Conservation (phyloP, 1,140 invertebrate species). For the Drosophila simulans region DNA sequence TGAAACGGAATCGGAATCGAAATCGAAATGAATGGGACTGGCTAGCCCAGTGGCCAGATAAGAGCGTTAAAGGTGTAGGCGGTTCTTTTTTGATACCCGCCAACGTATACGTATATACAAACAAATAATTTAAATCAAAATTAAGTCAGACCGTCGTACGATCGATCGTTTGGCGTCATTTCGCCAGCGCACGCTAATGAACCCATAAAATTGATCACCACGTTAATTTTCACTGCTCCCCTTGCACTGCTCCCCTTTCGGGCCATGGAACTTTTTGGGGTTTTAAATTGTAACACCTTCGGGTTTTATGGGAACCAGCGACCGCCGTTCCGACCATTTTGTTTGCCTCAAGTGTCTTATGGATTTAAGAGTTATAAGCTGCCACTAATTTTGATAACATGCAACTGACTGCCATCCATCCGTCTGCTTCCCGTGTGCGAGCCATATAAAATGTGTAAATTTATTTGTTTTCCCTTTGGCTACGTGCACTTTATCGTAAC, state of each 20-base stretch:
- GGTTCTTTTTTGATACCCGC: conserved; percentile 28
- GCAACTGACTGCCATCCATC: conserved; percentile 8
- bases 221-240: conserved; percentile 61
- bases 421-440: conserved; percentile 15
- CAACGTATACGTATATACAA: conserved; percentile 48
- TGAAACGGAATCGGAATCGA: conserved; percentile 5
- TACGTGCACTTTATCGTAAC: conserved; percentile 39
- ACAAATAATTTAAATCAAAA: conserved; percentile 77
- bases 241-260: not conserved
- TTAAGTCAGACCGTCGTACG: conserved; percentile 62
- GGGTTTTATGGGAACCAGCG: conserved; percentile 56
- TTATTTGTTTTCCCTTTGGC: conserved; percentile 47
- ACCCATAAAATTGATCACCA: conserved; percentile 81
- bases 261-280: not conserved
- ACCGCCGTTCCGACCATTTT: conserved; percentile 2
- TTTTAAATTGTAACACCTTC: conserved; percentile 71
- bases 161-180: conserved; percentile 64
- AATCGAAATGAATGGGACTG: conserved; percentile 47
- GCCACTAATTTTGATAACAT: conserved; percentile 63
- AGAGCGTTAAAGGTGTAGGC: conserved; percentile 21
- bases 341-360: conserved; percentile 30
- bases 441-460: conserved; percentile 79
- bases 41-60: conserved; percentile 38
- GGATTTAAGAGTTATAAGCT: conserved; percentile 31
- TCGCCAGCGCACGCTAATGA: conserved; percentile 65